Evolutionary conservation across 1,140 invertebrate species (phyloP).

Genomic region (Caerostris extrusa): DNA sequence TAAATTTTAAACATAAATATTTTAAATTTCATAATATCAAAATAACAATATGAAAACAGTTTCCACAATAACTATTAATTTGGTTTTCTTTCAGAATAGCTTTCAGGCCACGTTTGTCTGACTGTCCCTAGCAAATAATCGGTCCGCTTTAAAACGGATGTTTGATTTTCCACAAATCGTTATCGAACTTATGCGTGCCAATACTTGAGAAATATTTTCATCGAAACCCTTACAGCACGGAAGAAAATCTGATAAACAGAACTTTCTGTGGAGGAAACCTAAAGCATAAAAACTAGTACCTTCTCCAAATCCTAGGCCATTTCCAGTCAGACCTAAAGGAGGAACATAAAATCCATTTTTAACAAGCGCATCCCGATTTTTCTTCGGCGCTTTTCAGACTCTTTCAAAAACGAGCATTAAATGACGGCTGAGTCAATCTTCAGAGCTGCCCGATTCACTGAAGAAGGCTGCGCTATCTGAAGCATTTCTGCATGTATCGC

Average conservation of each 20-base stretch:
- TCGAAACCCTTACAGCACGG: too few relatives aligned
- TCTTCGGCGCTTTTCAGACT: background rate
- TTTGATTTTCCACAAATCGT: too few relatives aligned
- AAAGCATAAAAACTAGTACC: background rate
- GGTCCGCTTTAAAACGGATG: too few relatives aligned
- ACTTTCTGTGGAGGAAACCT: background rate
- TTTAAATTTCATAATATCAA: too few relatives aligned
- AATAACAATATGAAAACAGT: too few relatives aligned
- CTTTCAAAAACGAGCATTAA: constrained; percentile 15
- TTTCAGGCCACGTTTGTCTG: too few relatives aligned
- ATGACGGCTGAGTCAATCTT: constrained; percentile 38
- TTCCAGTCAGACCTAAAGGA: background rate
- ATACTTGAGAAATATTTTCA: too few relatives aligned
- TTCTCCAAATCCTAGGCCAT: background rate
- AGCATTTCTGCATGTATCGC: constrained; percentile 31
- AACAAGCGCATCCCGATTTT: constrained; percentile 29
- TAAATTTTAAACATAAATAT: too few relatives aligned
- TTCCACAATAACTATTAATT: too few relatives aligned
- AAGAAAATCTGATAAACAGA: background rate
- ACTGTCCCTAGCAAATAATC: too few relatives aligned
- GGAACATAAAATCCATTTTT: constrained; percentile 40
- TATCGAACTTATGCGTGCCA: too few relatives aligned
- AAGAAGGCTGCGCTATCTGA: constrained; percentile 32
- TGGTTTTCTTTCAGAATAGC: too few relatives aligned
- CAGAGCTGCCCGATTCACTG: background rate